Evolutionary conservation across 2,888 invertebrate species (phyloP).

Genomic region (Mimachlamys varia): DNA sequence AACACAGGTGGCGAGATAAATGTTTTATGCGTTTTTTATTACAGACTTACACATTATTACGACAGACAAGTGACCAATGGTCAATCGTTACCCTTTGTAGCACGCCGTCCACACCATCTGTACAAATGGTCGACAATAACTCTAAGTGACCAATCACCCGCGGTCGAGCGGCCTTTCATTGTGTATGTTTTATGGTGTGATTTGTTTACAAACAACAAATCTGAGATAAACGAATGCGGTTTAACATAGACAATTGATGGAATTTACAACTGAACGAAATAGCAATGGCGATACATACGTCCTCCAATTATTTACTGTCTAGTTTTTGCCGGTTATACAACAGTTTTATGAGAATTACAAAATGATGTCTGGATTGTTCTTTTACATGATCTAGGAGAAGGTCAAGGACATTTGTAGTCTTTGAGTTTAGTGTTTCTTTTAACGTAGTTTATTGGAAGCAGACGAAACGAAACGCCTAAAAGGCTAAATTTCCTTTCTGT

Average conservation of each 20-base stretch:
- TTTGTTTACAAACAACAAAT: constrained; percentile 29
- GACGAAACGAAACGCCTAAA: too few species aligned
- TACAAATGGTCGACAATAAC: background rate
- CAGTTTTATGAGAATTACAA: background rate
- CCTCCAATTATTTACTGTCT: background rate
- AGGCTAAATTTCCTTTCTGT: too few species aligned
- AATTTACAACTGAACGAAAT: background rate
- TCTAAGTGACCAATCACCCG: background rate
- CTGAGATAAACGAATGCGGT: background rate
- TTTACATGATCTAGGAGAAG: background rate
- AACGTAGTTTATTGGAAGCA: too few species aligned
- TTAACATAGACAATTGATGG: background rate
- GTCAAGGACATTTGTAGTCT: background rate
- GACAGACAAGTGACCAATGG: background rate
- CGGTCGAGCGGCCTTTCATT: background rate
- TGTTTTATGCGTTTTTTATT: constrained; percentile 18
- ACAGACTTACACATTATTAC: background rate
- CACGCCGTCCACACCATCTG: background rate
- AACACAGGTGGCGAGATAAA: background rate
- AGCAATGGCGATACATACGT: background rate
- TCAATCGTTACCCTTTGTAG: background rate
- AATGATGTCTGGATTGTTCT: background rate
- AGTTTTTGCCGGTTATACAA: background rate
- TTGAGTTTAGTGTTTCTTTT: too few species aligned
- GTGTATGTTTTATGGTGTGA: background rate